Base-by-base conservation (phyloP, 2,113 vertebrate genomes). In the Terrapene triunguis region DNA sequence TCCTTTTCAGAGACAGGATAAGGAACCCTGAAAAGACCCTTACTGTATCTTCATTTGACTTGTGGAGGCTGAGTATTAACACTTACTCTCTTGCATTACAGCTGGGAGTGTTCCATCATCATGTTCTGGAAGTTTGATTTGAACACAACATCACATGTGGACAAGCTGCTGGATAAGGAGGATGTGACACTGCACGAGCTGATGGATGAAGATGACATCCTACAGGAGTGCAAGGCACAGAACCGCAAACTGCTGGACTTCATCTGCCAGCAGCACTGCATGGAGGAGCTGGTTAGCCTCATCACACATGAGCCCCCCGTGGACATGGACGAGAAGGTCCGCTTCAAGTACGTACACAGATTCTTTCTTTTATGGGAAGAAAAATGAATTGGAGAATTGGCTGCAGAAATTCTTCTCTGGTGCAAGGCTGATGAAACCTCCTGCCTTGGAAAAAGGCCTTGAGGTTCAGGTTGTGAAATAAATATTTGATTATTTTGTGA, bases 81-180 rank as follows among this genome's bases (percentile, higher is more conserved):
- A 2, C 1, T 0, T 25, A 1, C 32, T 13, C 6, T 76, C 81
- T 29, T 47, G 3, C 13, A 1, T 92, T 91, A 1, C 92, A 99
- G 99, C 94, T 96, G 96, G 96, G 93, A 95, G 97, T 93, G 98
- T 93, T 97, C 96, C 95, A 97, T 97, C 98, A 98, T 95, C 98
- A 99, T 99, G 99, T 99, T 99, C 98, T 99, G 99, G 99, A 99
- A 99, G 99, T 99, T 99, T 59, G 99, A 99, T 97, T 88, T 99
- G 98, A 99, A 99, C 97, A 99, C 99, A 62, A 99, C 99, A 72
- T 99, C 99, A 22, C 99, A 99, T 32, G 98, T 99, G 14, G 99
- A 99, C 98, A 99, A 99, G 98, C 99, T 99, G 97, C 98, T 99
- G 97, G 99, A 99, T 90, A 99, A 99, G 91, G 99, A 99, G 96